These are phyloP conservation scores for Gymnoscopelus microlampas DNA, from an alignment of 2,797 vertebrate species.

Conservation along the genomic window DNA sequence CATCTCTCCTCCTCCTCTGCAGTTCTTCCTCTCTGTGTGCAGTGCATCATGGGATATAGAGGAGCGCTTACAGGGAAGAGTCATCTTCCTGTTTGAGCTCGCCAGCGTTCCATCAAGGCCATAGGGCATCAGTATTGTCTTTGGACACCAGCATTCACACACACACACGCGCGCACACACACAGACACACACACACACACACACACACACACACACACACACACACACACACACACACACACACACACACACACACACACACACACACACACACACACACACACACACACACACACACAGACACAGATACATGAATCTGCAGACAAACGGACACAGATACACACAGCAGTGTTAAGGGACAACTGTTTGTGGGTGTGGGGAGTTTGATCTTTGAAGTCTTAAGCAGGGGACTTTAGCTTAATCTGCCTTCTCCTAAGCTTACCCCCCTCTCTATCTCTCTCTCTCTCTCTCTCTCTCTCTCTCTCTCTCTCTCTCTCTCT, in stretches of 20 bases:
- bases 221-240: background rate
- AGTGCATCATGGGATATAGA: background rate
- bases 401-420: slow-evolving; percentile 80
- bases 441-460: slow-evolving; percentile 40
- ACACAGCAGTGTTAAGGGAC: slow-evolving; percentile 32
- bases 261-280: slow-evolving; percentile 1
- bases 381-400: slow-evolving; percentile 83
- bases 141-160: slow-evolving; percentile 1
- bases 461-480: slow-evolving; percentile 4
- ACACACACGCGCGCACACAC: slow-evolving; percentile 2
- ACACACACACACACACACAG: background rate
- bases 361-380: slow-evolving; percentile 62
- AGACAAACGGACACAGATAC: slow-evolving; percentile 2
- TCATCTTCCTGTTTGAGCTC: background rate
- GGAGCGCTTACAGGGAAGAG: background rate
- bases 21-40: slow-evolving; percentile 33
- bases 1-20: slow-evolving; percentile 6
- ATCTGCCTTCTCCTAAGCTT: slow-evolving; percentile 79
- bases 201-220: background rate
- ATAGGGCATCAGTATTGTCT: slow-evolving; percentile 16
- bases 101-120: slow-evolving; percentile 40
- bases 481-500: slow-evolving; percentile 17
- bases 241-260: background rate
- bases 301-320: background rate
- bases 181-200: slow-evolving; percentile 4